phyloP scores from a whole-genome alignment of 2,113 vertebrate genomes.

The Rhizomys pruinosus region DNA sequence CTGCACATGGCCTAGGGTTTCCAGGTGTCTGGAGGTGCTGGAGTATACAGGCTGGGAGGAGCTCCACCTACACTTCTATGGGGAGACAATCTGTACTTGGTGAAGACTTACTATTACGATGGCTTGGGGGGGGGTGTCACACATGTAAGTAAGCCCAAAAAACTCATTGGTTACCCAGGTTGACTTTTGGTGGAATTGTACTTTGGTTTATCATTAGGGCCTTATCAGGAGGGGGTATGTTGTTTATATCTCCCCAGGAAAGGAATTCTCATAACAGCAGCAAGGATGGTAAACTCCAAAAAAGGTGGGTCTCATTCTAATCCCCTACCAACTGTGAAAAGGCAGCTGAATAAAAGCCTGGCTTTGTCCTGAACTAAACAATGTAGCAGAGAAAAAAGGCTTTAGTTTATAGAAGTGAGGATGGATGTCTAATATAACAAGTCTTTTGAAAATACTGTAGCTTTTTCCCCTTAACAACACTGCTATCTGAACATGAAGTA shows the following conservation, averaged over 20 bases:
- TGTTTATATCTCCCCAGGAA: neutral
- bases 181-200: neutral
- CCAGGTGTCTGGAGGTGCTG: neutral
- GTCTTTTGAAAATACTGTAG: constrained; percentile 45
- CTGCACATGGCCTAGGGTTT: neutral
- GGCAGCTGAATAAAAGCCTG: constrained; percentile 27
- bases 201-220: neutral
- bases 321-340: neutral
- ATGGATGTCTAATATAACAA: constrained; percentile 24
- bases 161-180: neutral
- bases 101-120: neutral
- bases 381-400: neutral
- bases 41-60: no score
- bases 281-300: constrained; percentile 8
- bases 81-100: no score
- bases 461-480: constrained; percentile 35
- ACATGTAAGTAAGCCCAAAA: neutral
- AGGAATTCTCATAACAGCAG: neutral
- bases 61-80: neutral
- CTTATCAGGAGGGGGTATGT: neutral
- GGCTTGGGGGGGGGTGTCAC: neutral
- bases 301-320: neutral
- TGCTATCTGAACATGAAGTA: constrained; percentile 33
- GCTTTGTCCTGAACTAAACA: neutral
- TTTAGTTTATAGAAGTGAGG: neutral